These are phyloP conservation scores for Hyles vespertilio DNA, from an alignment of 1,140 invertebrate genomes.

Conservation along the genomic window DNA sequence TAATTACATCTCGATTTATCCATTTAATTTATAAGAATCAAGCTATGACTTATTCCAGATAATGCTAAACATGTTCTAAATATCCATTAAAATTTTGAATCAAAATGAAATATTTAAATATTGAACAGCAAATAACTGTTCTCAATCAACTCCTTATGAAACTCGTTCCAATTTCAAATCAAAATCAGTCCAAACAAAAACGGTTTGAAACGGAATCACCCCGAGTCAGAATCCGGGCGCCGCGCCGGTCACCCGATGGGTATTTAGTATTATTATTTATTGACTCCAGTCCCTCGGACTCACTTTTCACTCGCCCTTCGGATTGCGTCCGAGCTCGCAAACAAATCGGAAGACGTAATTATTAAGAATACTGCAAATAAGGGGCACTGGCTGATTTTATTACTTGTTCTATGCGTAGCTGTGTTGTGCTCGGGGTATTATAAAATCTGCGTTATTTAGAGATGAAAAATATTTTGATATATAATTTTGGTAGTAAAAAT, in stretches of 20 bases:
- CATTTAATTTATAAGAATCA: too few species aligned
- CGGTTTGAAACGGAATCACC: constrained; percentile 3
- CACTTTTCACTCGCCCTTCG: constrained; percentile 62
- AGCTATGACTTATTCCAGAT: too few species aligned
- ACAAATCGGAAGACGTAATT: constrained; percentile 73
- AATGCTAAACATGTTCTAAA: too few species aligned
- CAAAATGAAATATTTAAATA: too few species aligned
- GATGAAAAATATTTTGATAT: too few species aligned
- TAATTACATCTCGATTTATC: too few species aligned
- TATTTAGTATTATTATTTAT: constrained; percentile 73
- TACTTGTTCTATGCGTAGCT: constrained; percentile 30
- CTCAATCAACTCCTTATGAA: too few species aligned
- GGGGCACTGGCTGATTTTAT: constrained; percentile 41
- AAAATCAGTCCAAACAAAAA: neutral
- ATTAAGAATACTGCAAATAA: constrained; percentile 71
- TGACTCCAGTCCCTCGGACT: constrained; percentile 52
- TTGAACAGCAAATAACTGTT: too few species aligned
- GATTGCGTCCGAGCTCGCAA: constrained; percentile 38
- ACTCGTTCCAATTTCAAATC: too few species aligned
- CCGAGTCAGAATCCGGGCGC: constrained; percentile 8
- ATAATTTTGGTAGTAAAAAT: too few species aligned
- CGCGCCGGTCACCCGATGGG: constrained; percentile 55
- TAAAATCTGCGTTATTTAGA: neutral
- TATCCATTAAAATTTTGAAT: too few species aligned
- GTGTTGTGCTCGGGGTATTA: neutral